Percentiles rank a stretch among this genome's conserved stretches.
Conservation (phyloP, 2,888 invertebrate genomes). For the Slavum lentiscoides region DNA sequence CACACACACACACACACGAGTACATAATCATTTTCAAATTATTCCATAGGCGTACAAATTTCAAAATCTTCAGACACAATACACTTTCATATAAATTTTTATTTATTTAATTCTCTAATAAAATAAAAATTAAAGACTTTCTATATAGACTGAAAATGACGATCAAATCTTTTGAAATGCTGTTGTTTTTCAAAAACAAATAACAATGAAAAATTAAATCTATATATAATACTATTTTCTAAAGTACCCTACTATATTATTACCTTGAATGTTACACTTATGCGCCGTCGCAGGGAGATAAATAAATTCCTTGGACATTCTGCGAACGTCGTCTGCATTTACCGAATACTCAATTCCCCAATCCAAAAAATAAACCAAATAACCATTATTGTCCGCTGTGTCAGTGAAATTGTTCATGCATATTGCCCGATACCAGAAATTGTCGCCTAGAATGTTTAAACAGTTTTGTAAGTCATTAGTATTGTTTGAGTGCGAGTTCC, state of each 20-base stretch:
- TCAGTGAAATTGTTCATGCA: slow-evolving; percentile 12
- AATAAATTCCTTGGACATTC: slow-evolving; percentile 37
- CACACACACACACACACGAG: too few relatives aligned
- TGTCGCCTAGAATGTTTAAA: slow-evolving; percentile 13
- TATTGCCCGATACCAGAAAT: slow-evolving; percentile 37
- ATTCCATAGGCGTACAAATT: too few relatives aligned
- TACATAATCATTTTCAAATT: too few relatives aligned
- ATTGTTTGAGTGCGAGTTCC: too few relatives aligned
- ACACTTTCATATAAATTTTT: too few relatives aligned
- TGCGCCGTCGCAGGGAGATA: slow-evolving; percentile 37
- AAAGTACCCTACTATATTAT: neutral
- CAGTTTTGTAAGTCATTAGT: too few relatives aligned
- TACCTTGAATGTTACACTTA: slow-evolving; percentile 40
- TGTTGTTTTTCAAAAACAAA: neutral
- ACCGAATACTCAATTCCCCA: slow-evolving; percentile 39
- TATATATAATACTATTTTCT: neutral
- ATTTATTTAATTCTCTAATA: too few relatives aligned
- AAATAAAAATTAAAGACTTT: too few relatives aligned
- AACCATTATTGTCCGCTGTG: neutral
- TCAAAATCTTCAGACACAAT: too few relatives aligned
- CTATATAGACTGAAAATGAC: too few relatives aligned
- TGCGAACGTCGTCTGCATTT: neutral
- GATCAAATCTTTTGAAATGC: too few relatives aligned
- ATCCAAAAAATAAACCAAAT: slow-evolving; percentile 30
- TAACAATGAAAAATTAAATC: neutral